Percentiles rank a stretch among this genome's conserved stretches.
Evolutionary conservation across 2,113 vertebrate species (phyloP).

Genomic region (Coturnix japonica): DNA sequence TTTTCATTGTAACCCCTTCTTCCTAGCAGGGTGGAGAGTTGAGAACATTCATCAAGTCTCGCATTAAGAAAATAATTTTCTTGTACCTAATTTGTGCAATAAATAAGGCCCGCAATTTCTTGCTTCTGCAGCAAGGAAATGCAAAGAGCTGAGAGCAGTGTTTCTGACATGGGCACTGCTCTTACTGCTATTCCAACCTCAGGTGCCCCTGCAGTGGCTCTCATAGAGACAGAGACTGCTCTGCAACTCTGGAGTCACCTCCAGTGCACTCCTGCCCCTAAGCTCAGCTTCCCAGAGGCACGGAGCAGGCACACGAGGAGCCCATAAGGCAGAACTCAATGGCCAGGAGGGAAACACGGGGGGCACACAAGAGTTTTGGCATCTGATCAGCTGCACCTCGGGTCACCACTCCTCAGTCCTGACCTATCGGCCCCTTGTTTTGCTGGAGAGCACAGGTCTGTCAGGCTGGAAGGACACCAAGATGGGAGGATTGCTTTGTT

Average conservation of each 20-base stretch:
- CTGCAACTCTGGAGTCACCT: slow-evolving; percentile 52
- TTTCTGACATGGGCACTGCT: background rate
- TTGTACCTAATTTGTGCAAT: slow-evolving; percentile 70
- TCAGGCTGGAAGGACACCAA: background rate
- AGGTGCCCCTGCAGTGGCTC: background rate
- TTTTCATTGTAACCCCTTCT: slow-evolving; percentile 68
- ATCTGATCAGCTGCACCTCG: background rate
- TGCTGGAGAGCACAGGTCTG: fast-evolving
- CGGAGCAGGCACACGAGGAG: background rate
- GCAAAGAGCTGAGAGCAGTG: background rate
- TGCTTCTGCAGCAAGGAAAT: slow-evolving; percentile 26
- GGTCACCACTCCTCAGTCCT: background rate
- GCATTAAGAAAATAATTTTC: slow-evolving; percentile 66
- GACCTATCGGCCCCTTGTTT: fast-evolving
- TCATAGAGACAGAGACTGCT: background rate
- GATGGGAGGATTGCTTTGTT: background rate
- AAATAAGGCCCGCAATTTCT: slow-evolving; percentile 69
- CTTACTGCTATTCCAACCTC: background rate
- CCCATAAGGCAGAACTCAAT: background rate
- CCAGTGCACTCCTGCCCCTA: background rate
- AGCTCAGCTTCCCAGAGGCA: background rate
- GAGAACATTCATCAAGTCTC: slow-evolving; percentile 68
- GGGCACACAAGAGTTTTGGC: background rate
- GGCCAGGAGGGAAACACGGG: background rate
- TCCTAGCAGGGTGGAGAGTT: slow-evolving; percentile 59